Percentiles rank a stretch among this genome's conserved stretches.
Conservation (phyloP, 2,888 invertebrate species). For the Agrotis puta region DNA sequence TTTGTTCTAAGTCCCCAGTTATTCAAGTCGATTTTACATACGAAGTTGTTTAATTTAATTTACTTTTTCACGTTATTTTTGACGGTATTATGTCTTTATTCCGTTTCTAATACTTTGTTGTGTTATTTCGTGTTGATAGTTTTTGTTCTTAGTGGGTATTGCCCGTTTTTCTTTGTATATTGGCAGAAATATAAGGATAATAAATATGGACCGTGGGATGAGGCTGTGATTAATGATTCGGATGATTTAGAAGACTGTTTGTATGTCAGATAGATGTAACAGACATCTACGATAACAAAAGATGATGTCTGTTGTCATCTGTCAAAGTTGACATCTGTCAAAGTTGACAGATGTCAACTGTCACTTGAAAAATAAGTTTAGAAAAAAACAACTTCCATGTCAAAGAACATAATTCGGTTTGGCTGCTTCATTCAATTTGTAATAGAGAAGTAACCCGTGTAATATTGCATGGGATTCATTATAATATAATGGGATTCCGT, state of each 20-base stretch:
- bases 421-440: too few species aligned
- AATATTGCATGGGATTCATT: too few species aligned
- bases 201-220: constrained; percentile 99
- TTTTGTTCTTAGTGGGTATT: constrained; percentile 93
- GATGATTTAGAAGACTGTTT: constrained; percentile 88
- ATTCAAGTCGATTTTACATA: constrained; percentile 91
- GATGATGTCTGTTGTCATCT: too few species aligned
- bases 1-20: constrained; percentile 97
- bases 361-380: too few species aligned
- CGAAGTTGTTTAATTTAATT: constrained; percentile 89
- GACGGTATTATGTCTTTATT: constrained; percentile 88
- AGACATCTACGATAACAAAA: too few species aligned
- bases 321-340: too few species aligned
- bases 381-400: too few species aligned
- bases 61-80: constrained; percentile 88
- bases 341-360: too few species aligned
- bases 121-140: constrained; percentile 92
- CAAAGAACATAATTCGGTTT: too few species aligned
- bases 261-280: constrained; percentile 21
- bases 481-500: too few species aligned
- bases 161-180: constrained; percentile 94
- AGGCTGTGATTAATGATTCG: constrained; percentile 94
- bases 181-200: constrained; percentile 96
- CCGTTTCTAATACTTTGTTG: constrained; percentile 91
- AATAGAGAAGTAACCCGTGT: too few species aligned